Evolutionary conservation across 2,888 invertebrate genomes (phyloP), one percentile per base, ranked within the genome.

Genomic region (Hofmannophila pseudospretella): DNA sequence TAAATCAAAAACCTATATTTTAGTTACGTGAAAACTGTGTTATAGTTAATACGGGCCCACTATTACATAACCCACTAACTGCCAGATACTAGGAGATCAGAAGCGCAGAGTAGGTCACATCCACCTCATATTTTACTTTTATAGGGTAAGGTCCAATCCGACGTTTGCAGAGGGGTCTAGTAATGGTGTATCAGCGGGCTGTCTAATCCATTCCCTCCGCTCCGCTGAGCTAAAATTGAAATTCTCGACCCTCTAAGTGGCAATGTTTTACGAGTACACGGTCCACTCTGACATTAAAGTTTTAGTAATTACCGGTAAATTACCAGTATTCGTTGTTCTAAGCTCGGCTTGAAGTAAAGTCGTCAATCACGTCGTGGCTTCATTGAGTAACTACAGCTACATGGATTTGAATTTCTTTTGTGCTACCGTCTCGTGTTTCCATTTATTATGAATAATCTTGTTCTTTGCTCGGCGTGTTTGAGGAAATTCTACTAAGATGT

Each of bases 221-320:
- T 22, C 44, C 43, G 37, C 57, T 64, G 65, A 69, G 67, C 70
- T 70, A 62, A 68, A 73, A 71, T 69, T 69, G 66, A 70, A 73
- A 71, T 70, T 63, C 59, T 52, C 65, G 59, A 54, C 51, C 61
- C 61, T 53, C 53, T 56, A 64, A 64, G 64, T 60, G 60, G 66
- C 58, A 56, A 65, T 70, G 60, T 63, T 65, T 64, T 55, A 61
- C 50, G 36, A n/a, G n/a, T n/a, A n/a, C n/a, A n/a, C 42, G 20
- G 36, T 38, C 38, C 40, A 44, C 38, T 42, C 34, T 11, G 12
- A 39, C 44, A 47, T 42, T 41, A 47, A 47, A 47, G 34, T 44
- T 38, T 31, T 39, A 34, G 31, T 36, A 32, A 39, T 37, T 39
- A n/a, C n/a, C n/a, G n/a, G n/a, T n/a, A n/a, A n/a, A n/a, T n/a